A percentile compares a stretch with the other conserved stretches of the same genome.
phyloP scores from a whole-genome alignment of 35 echinoderm and acorn worm species.

The Strongylocentrotus purpuratus region DNA sequence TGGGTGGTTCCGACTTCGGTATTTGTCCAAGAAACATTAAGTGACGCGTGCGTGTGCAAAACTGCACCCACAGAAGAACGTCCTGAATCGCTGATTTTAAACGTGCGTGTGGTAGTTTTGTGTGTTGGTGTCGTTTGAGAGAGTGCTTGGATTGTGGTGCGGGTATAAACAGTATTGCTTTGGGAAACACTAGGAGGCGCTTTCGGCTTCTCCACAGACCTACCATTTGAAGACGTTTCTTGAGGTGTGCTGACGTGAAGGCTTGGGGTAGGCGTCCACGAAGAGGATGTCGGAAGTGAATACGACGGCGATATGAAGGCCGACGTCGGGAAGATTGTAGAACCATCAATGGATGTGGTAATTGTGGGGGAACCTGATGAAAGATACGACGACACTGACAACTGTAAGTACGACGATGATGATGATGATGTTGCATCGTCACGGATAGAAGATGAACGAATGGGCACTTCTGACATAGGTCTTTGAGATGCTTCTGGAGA shows the following conservation, averaged over 20 bases:
- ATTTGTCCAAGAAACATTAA: background rate
- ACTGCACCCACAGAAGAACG: background rate
- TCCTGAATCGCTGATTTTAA: background rate
- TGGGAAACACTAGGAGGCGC: background rate
- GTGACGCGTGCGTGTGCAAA: background rate
- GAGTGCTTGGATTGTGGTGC: background rate
- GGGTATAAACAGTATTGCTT: background rate
- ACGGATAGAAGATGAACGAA: background rate
- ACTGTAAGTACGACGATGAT: background rate
- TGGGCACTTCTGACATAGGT: background rate
- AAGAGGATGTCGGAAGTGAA: background rate
- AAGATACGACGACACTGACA: background rate
- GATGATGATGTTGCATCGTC: background rate
- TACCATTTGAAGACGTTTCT: background rate
- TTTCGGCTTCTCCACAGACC: background rate
- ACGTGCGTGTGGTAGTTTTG: background rate
- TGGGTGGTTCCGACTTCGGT: background rate
- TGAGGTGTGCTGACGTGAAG: background rate
- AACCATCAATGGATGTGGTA: background rate
- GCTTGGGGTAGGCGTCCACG: constrained; percentile 27
- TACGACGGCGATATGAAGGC: background rate
- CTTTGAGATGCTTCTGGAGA: background rate
- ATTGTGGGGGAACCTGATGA: background rate
- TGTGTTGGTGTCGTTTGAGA: background rate
- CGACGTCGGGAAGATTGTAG: background rate